phyloP scores from a whole-genome alignment of 2,113 vertebrate genomes.

The Hepsetus odoe region DNA sequence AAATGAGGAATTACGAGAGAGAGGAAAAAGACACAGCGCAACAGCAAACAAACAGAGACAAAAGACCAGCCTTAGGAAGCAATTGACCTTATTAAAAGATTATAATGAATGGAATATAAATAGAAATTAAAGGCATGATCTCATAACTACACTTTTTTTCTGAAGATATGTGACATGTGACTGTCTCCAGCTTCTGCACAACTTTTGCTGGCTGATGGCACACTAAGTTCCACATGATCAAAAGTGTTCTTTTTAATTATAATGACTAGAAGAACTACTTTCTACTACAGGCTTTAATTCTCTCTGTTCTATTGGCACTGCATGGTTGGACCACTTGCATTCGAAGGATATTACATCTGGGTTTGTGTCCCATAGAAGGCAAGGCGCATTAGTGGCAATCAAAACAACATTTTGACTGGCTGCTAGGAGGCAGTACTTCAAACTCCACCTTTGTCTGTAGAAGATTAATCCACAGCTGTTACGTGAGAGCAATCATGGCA shows the following conservation, averaged over 20 bases:
- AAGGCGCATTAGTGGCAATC: conserved; percentile 34
- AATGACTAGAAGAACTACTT: conserved; percentile 50
- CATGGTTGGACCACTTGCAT: conserved; percentile 17
- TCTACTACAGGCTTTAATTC: conserved; percentile 46
- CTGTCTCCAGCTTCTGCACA: conserved; percentile 21
- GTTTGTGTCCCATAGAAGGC: conserved; percentile 27
- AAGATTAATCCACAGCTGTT: conserved; percentile 28
- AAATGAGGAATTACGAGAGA: conserved; percentile 45
- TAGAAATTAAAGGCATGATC: conserved; percentile 20
- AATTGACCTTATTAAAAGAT: conserved; percentile 48
- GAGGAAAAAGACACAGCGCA: neutral
- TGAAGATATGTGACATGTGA: too few species aligned
- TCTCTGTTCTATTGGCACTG: conserved; percentile 42
- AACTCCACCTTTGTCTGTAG: conserved; percentile 18
- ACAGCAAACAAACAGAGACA: conserved; percentile 26
- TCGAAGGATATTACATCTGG: conserved; percentile 31
- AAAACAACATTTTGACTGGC: conserved; percentile 44
- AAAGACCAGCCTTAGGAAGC: conserved; percentile 1
- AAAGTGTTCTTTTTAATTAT: conserved; percentile 53
- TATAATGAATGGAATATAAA: conserved; percentile 20
- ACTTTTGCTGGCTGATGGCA: conserved; percentile 43
- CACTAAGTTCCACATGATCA: conserved; percentile 47
- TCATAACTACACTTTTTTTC: conserved; percentile 24
- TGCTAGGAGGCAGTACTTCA: conserved; percentile 26
- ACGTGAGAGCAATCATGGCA: conserved; percentile 21